These are phyloP conservation scores for Sus cebifrons DNA, from an alignment of 2,797 vertebrate genomes.

Conservation along the genomic window DNA sequence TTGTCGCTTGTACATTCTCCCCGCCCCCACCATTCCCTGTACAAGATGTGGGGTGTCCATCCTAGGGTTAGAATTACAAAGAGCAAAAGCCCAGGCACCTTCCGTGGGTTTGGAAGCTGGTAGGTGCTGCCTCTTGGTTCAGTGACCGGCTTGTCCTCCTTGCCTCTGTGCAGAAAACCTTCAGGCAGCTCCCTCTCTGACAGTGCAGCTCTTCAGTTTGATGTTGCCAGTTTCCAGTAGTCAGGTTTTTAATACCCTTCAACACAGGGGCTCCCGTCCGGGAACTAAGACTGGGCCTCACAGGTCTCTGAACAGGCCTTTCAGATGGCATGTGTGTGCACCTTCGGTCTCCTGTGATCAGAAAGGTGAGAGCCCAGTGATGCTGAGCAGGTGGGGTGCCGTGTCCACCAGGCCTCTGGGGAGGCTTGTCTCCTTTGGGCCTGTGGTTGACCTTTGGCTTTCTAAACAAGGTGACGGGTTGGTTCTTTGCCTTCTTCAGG, in stretches of 20 bases:
- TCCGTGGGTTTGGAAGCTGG: background rate
- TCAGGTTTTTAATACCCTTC: background rate
- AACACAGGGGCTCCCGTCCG: background rate
- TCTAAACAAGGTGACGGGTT: background rate
- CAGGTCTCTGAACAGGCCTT: background rate
- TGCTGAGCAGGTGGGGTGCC: background rate
- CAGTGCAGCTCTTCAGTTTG: too few species aligned
- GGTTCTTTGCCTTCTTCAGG: slow-evolving; percentile 88
- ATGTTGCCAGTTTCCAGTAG: background rate
- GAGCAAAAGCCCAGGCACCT: background rate
- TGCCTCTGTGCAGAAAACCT: background rate
- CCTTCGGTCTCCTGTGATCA: background rate
- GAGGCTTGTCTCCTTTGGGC: background rate
- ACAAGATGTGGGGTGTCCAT: too few species aligned
- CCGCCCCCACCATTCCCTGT: too few species aligned
- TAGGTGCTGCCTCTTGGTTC: rapidly evolving
- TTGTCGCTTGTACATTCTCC: too few species aligned
- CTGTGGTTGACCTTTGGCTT: background rate
- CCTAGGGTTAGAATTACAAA: background rate
- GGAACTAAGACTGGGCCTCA: background rate
- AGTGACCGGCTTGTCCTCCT: rapidly evolving
- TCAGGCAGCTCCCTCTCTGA: rapidly evolving
- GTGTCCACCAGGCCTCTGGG: rapidly evolving
- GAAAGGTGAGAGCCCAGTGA: background rate
- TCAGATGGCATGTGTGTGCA: rapidly evolving